These are phyloP conservation scores for Dendropsophus ebraccatus DNA, from an alignment of 2,113 vertebrate genomes.

Conservation along the genomic window DNA sequence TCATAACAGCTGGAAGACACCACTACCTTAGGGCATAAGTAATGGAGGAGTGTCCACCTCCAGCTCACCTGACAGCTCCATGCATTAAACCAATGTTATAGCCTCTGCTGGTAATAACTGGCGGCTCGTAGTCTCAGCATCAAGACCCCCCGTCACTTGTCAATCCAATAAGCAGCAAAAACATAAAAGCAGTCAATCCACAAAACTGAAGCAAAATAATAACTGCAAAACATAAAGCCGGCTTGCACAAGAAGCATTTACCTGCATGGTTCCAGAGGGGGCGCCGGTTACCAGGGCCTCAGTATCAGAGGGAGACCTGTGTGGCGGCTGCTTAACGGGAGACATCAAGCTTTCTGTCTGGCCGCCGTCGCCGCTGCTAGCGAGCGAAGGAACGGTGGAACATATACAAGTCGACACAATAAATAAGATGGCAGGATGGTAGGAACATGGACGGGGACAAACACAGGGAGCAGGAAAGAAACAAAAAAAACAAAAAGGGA, in stretches of 20 bases:
- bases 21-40: no score
- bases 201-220: background rate
- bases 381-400: conserved; percentile 68
- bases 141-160: no score
- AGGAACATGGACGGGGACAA: conserved; percentile 58
- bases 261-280: conserved; percentile 87
- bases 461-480: conserved; percentile 62
- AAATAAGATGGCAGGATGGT: background rate
- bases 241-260: conserved; percentile 69
- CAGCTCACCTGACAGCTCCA: no score
- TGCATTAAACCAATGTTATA: no score
- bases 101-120: no score
- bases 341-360: conserved; percentile 87
- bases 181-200: background rate
- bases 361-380: conserved; percentile 74
- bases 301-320: conserved; percentile 85
- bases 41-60: no score
- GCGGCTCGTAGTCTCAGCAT: no score
- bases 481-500: conserved; percentile 56
- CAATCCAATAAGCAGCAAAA: background rate
- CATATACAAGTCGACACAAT: conserved; percentile 67
- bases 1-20: background rate
- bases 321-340: conserved; percentile 82
- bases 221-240: background rate
- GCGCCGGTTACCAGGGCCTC: conserved; percentile 85